Conservation (phyloP, 1,140 invertebrate species). For the Phortica variegata region DNA sequence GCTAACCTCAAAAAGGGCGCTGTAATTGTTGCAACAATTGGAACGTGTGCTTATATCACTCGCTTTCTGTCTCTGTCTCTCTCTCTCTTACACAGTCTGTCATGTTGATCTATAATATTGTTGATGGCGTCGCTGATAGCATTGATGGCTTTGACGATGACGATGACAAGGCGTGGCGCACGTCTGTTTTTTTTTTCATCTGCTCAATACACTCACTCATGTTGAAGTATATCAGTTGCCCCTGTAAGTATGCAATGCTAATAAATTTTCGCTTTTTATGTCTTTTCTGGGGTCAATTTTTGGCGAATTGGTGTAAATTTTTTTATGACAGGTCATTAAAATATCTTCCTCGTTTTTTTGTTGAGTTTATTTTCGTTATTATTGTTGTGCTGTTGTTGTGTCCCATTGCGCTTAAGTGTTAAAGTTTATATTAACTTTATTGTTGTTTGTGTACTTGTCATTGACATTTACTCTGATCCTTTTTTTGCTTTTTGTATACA, state of each 20-base stretch:
- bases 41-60: not conserved
- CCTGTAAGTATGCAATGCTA: constrained; percentile 50
- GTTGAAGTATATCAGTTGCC: too few relatives aligned
- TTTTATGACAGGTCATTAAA: constrained; percentile 55
- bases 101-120: not conserved
- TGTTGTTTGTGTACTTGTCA: constrained; percentile 18
- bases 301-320: not conserved
- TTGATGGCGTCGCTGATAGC: constrained; percentile 7
- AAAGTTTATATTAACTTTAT: constrained; percentile 12
- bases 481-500: not conserved
- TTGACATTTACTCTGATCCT: too few relatives aligned
- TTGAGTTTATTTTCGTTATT: constrained; percentile 51
- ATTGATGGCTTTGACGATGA: constrained; percentile 1
- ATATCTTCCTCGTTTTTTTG: constrained; percentile 24
- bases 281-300: constrained; percentile 17
- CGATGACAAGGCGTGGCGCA: not conserved
- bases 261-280: constrained; percentile 51
- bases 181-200: constrained; percentile 27
- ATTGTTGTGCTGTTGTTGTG: constrained; percentile 37
- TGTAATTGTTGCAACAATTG: too few relatives aligned
- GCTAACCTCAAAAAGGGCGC: too few relatives aligned
- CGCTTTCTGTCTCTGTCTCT: not conserved
- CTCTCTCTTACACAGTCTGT: not conserved
- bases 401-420: not conserved
- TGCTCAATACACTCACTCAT: too few relatives aligned